Conservation (phyloP, 2,888 invertebrate species). For the Oligia strigilis region DNA sequence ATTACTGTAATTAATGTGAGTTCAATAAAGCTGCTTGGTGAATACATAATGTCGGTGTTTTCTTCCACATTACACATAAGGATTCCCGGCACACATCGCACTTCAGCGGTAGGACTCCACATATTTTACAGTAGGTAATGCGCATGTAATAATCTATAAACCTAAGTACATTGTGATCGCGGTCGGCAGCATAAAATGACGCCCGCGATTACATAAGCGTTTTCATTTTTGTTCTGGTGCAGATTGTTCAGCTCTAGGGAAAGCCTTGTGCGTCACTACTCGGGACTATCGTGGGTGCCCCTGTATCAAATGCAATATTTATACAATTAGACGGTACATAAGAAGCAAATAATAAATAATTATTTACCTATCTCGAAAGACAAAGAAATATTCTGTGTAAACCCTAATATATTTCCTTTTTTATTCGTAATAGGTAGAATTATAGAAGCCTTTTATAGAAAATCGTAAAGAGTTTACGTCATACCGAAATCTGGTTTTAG, state of each 20-base stretch:
- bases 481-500: constrained; percentile 36
- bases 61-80: too few species aligned
- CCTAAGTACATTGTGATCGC: too few species aligned
- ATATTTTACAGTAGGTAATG: too few species aligned
- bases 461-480: constrained; percentile 26
- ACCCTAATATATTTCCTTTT: constrained; percentile 6
- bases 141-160: too few species aligned
- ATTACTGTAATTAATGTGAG: too few species aligned
- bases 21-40: too few species aligned
- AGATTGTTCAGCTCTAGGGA: constrained; percentile 23
- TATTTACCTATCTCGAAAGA: not conserved
- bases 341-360: too few species aligned
- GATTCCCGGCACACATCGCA: too few species aligned
- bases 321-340: not conserved
- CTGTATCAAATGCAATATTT: constrained; percentile 20
- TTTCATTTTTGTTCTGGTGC: constrained; percentile 12
- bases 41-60: too few species aligned
- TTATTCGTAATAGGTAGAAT: constrained; percentile 12
- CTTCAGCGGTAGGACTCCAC: too few species aligned
- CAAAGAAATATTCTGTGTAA: not conserved
- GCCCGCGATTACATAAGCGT: not conserved
- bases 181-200: too few species aligned
- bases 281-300: constrained; percentile 16
- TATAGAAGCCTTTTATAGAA: constrained; percentile 24
- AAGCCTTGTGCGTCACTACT: constrained; percentile 8